phyloP scores from a whole-genome alignment of 2,888 invertebrate genomes.

The Rhogogaster chlorosoma region DNA sequence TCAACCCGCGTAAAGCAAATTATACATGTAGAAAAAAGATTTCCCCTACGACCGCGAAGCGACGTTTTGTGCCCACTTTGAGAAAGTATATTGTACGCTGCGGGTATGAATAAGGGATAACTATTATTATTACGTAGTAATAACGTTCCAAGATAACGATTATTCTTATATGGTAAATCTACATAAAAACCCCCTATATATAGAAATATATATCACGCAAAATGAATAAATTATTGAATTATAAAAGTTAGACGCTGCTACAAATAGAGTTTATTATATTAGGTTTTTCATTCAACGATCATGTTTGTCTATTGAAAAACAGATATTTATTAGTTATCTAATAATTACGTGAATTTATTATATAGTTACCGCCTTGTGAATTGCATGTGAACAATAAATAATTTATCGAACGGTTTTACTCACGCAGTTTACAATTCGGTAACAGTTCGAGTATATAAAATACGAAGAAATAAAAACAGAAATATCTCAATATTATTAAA shows the following conservation, averaged over 20 bases:
- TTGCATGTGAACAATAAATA: background rate
- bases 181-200: conserved; percentile 14
- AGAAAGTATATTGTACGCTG: conserved; percentile 14
- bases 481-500: conserved; percentile 55
- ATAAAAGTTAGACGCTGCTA: conserved; percentile 24
- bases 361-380: conserved; percentile 2
- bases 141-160: conserved; percentile 43
- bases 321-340: conserved; percentile 38
- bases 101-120: conserved; percentile 18
- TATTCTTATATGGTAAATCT: conserved; percentile 52
- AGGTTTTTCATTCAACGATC: conserved; percentile 32
- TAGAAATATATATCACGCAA: background rate
- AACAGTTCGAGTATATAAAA: background rate
- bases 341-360: conserved; percentile 20
- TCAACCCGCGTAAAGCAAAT: background rate
- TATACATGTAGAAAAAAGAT: background rate
- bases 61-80: conserved; percentile 1
- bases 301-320: conserved; percentile 43
- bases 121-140: conserved; percentile 24
- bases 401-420: background rate
- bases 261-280: conserved; percentile 48
- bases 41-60: background rate
- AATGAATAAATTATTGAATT: conserved; percentile 25
- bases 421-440: conserved; percentile 25
- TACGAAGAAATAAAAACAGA: conserved; percentile 4